Evolutionary conservation across 2,888 invertebrate genomes (phyloP).

Genomic region (Anagyrus pseudococci): DNA sequence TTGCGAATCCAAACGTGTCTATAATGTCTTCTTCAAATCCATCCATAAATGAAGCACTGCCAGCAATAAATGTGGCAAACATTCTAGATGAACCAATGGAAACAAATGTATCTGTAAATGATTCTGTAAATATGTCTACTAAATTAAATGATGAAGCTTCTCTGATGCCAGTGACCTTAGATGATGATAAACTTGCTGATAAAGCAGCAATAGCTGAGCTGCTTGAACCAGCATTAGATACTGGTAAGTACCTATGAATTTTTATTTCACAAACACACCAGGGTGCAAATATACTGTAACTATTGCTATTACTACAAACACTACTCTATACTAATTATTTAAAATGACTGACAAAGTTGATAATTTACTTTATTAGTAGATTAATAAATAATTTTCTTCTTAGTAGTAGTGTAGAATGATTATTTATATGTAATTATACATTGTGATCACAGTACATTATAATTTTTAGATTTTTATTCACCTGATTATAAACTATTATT

Average conservation of each 20-base stretch:
- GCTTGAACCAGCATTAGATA: conserved; percentile 52
- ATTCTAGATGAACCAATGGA: conserved; percentile 31
- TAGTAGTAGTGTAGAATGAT: no score
- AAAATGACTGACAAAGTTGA: no score
- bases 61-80: conserved; percentile 17
- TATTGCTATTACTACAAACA: neutral
- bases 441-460: no score
- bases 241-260: conserved; percentile 47
- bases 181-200: conserved; percentile 42
- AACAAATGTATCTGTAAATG: conserved; percentile 7
- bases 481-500: no score
- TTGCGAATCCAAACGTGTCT: conserved; percentile 1
- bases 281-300: conserved; percentile 20
- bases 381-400: no score
- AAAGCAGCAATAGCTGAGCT: conserved; percentile 50
- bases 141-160: conserved; percentile 24
- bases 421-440: no score
- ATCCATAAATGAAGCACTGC: conserved; percentile 14
- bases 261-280: no score
- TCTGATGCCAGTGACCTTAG: conserved; percentile 26
- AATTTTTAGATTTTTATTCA: no score
- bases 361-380: no score
- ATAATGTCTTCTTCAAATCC: conserved; percentile 16
- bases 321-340: no score
- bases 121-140: conserved; percentile 3